Evolutionary conservation across 2,113 vertebrate genomes (phyloP), one percentile per base, ranked within the genome.

Genomic region (Spea bombifrons): DNA sequence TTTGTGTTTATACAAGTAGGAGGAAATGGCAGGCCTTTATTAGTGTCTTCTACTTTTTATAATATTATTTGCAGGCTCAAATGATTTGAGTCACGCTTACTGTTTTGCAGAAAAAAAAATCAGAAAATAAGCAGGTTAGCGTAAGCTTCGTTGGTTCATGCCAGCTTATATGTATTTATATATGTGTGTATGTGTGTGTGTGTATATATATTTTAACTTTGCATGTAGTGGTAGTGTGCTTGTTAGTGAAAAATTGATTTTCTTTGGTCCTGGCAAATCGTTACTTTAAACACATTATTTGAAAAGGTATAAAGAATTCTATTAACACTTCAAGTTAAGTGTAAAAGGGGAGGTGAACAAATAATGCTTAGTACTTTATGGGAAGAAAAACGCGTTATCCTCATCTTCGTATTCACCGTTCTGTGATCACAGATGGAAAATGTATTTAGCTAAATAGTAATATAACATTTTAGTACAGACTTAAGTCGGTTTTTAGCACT

Each of bases 201-300:
- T 80, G 53, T 50, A 49, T 73, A 67, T 67, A 53, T 80, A 67
- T 49, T 74, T 57, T 59, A 55, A 8, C 7, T 43, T 78, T 70
- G 67, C 66, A 76, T 76, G 75, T 45, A 70, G 46, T 77, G 43
- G 12, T 77, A 76, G 49, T 53, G 12, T 71, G 5, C 8, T 9
- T 64, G 17, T 17, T 17, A 15, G 17, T 64, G 17, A 5, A 64
- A 16, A 64, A 64, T 3, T 64, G 5, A 5, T 16, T 17, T 7
- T 64, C 13, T 4, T 13, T 61, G 57, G 57, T 61, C 10, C 7
- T 64, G 61, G 61, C 61, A 17, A 30, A 30, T 30, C 16, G 4
- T 64, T 64, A 30, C 9, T 5, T 64, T 30, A 16, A 64, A 64
- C 12, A 8, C 61, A 3, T 64, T 30, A 64, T 46, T 13, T 30